Evolutionary conservation across 2,888 invertebrate species (phyloP).

Genomic region (Nebria brevicollis): DNA sequence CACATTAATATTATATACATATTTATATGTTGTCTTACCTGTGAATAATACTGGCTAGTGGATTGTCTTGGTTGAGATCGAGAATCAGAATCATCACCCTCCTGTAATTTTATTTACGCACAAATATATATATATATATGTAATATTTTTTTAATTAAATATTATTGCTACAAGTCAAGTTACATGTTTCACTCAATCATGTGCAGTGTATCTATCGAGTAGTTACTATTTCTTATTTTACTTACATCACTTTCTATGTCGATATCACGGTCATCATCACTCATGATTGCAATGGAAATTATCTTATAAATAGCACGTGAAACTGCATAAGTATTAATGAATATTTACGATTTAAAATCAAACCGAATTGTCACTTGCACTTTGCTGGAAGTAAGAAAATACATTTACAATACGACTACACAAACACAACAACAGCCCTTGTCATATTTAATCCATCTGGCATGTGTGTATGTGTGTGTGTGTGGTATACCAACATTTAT

Average conservation of each 20-base stretch:
- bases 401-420: slow-evolving; percentile 25
- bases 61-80: slow-evolving; percentile 72
- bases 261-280: slow-evolving; percentile 94
- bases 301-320: not conserved
- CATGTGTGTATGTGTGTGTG: not conserved
- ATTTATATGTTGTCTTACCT: slow-evolving; percentile 64
- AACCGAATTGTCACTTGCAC: not conserved
- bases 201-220: not conserved
- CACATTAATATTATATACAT: slow-evolving; percentile 30
- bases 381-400: not conserved
- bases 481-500: slow-evolving; percentile 2
- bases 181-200: slow-evolving; percentile 36
- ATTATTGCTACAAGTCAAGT: not conserved
- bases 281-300: slow-evolving; percentile 68
- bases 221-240: not conserved
- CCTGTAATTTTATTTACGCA: slow-evolving; percentile 65
- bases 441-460: slow-evolving; percentile 28
- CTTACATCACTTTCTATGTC: slow-evolving; percentile 96
- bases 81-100: slow-evolving; percentile 83
- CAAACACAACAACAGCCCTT: slow-evolving; percentile 39
- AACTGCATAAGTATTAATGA: slow-evolving; percentile 7
- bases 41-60: slow-evolving; percentile 79
- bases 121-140: not conserved
- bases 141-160: not conserved
- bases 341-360: not conserved